Evolutionary conservation across 2,888 invertebrate genomes (phyloP), one percentile per base, ranked within the genome.

Genomic region (Rhagonycha lutea): DNA sequence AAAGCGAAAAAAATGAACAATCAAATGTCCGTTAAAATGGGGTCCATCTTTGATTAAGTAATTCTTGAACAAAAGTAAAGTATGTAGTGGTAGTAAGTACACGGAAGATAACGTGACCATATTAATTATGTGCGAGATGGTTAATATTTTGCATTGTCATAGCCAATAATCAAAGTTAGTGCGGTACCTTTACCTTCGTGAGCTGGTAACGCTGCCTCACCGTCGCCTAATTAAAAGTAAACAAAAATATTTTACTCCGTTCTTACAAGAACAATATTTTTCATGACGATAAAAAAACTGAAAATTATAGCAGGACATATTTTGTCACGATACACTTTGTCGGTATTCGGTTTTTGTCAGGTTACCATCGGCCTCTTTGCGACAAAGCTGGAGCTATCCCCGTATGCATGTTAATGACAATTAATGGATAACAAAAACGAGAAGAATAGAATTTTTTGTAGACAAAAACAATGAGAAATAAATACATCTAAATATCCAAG

Each of bases 381-480:
- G 75, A 77, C 79, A 80, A 79, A 79, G 79, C 47, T n/a, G 47
- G 47, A 47, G 47, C 47, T n/a, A 80, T 75, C 75, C 74, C 65
- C 79, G 63, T 74, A 79, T 79, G 82, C 83, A 82, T 83, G 83
- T 84, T 83, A 84, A 84, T 83, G 81, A 81, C 84, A 84, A 85
- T 84, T 84, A 84, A 83, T 83, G 82, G 81, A 73, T 77, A 80
- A 82, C 76, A 82, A 82, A 83, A 83, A 83, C 81, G 74, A 78
- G 75, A 75, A 82, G 82, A 82, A 83, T 83, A 80, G 82, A 81
- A 80, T 78, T 81, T 81, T 83, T 82, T 80, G 79, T 81, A 82
- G 82, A 81, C 83, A 83, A 82, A 83, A 83, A 83, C 84, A 84
- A 84, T 84, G 83, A 83, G 82, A 83, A 80, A 84, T 84, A 84